Base-by-base conservation (phyloP, 2,888 invertebrate species). In the Iphiclides podalirius region DNA sequence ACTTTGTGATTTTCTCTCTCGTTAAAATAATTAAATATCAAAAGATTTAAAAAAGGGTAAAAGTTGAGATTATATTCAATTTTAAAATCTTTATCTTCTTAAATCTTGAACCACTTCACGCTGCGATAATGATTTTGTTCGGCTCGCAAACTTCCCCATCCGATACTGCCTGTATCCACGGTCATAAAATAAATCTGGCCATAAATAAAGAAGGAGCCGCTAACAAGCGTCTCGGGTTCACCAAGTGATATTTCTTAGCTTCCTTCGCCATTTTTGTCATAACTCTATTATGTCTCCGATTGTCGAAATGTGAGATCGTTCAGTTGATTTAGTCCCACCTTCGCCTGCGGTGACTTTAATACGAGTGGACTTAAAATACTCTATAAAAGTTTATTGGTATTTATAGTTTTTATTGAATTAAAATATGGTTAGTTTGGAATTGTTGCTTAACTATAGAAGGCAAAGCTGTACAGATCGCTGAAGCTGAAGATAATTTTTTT, bases 191-290 rank as follows among this genome's bases (percentile, higher is more conserved):
- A 89, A 89, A 89, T 88, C 88, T 83, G 78, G 77, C 63, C 86
- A 88, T 89, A 89, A 89, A 89, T 89, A 89, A 88, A 82, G 71
- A 64, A 69, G 74, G 70, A 79, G 86, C 73, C 84, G 83, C 88
- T 89, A 89, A 89, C 89, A 89, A 89, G 89, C 84, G 79, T 85
- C 83, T 89, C 87, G 84, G 83, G 79, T 89, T 88, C 81, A 70
- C 75, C 80, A 75, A 81, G 80, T 80, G 72, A 88, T 88, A 88
- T 87, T 81, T 86, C 86, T 86, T 73, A 66, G 70, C 72, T 65
- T 63, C 64, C 60, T 59, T 68, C 79, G 77, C 84, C 84, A 82
- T 86, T 86, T 86, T 84, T 83, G 79, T 84, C 79, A 85, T 85
- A 84, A 87, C 83, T 87, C 83, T 75, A 85, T 87, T 87, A 85